Evolutionary conservation across 1,140 invertebrate genomes (phyloP).

Genomic region (Paramacrobiotus metropolitanus): DNA sequence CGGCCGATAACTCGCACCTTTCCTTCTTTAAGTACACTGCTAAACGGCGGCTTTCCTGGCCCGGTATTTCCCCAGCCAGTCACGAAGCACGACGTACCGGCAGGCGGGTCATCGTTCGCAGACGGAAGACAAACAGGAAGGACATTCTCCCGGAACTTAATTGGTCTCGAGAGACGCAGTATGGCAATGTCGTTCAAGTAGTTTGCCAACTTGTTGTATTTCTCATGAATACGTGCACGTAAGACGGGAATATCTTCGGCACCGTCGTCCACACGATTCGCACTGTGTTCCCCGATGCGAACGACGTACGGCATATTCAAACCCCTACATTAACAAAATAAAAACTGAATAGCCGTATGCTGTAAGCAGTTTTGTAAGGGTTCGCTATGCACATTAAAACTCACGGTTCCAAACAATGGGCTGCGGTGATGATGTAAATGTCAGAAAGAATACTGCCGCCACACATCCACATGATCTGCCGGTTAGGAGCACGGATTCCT

Average conservation of each 20-base stretch:
- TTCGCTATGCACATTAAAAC: not conserved
- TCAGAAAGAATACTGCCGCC: not conserved
- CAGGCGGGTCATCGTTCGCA: not conserved
- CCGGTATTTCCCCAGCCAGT: not conserved
- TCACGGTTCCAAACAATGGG: not conserved
- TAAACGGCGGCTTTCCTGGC: not conserved
- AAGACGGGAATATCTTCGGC: not conserved
- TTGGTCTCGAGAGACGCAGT: not conserved
- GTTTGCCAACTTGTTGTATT: not conserved
- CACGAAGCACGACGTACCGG: not conserved
- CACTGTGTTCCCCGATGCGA: not conserved
- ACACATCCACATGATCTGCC: not conserved
- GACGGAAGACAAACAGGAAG: not conserved
- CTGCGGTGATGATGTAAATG: not conserved
- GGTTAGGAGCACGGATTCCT: not conserved
- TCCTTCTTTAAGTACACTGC: not conserved
- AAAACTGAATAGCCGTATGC: not conserved
- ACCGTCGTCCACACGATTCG: not conserved
- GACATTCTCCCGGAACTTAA: not conserved
- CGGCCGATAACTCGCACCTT: not conserved
- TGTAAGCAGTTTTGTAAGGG: too few relatives aligned
- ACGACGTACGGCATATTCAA: not conserved
- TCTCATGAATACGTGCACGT: not conserved
- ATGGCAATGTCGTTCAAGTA: conserved; percentile 2
- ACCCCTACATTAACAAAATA: too few relatives aligned